Evolutionary conservation across 2,888 invertebrate species (phyloP), one percentile per base, ranked within the genome.

Genomic region (Bimastos eiseni): DNA sequence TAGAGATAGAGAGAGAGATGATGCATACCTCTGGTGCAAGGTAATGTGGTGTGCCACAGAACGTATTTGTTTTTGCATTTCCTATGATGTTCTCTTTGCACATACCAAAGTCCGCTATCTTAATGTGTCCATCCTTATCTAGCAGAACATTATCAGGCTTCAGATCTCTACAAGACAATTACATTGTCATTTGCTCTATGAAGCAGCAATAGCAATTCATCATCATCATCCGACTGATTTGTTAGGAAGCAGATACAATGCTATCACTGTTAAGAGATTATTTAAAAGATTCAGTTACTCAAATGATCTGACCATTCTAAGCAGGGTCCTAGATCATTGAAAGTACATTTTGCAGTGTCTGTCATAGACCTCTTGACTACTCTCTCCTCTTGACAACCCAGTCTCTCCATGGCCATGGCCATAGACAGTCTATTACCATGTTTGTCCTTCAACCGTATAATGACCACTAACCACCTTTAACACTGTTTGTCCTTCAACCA

Each of bases 31-130:
- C 99, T 88, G 99, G 99, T 91, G 99, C 98, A 97, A 99, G 99
- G 95, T 99, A 99, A 95, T 99, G 99, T 0, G 98, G 98, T 41
- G 98, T 98, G 90, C 98, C 98, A 95, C 98, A 98, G 96, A 98
- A 98, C 13, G 98, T 98, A 94, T 97, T 97, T 0, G 99, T 98
- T 92, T 98, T 98, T 94, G 98, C 97, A 94, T 99, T 99, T 93
- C 98, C 96, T 95, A 98, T 98, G 94, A 99, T 98, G 94, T 98
- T 98, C 92, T 99, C 96, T 38, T 91, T 91, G 96, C 99, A 99
- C 99, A 99, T 99, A 92, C 99, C 99, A 95, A 99, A 99, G 96
- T 99, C 99, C 24, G 99, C 99, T 93, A 99, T 98, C 93, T 99
- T 97, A 90, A 99, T 98, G 95, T 99, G 99, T 0, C 99, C 99